Evolutionary conservation across 2,797 vertebrate species (phyloP), one percentile per base, ranked within the genome.

Genomic region (Tinamus major): DNA sequence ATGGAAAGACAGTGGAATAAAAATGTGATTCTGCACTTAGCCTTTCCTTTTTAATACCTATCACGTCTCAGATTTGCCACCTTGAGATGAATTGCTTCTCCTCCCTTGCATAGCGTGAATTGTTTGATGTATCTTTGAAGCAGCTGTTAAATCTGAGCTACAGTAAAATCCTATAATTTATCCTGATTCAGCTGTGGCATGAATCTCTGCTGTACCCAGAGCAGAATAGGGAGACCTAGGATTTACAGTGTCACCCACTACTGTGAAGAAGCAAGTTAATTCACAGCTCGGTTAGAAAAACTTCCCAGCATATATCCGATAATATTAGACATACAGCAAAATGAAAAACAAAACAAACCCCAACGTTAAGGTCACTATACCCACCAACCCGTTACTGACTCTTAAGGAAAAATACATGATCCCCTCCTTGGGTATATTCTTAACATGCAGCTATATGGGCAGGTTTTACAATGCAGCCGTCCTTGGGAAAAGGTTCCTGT

Each of bases 1-100:
- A 59, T 35, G 70, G 85, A 93, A 93, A 95, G 24, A 78, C 67
- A 93, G 61, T 27, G 65, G 95, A 96, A 96, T 95, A 59, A 94
- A 93, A 94, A 95, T 90, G 87, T n/a, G 58, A 14, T 86, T 92
- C 82, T 71, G 82, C 67, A 64, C 85, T 95, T 86, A 79, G 87
- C 75, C 56, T 78, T 92, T 88, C 89, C 23, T 58, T 94, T 88
- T 79, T 53, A 89, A 94, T 92, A 95, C 82, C 87, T 94, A 77
- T 90, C 93, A 93, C 5, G 2, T 91, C 93, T 79, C 85, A 77
- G 85, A 84, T 95, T 94, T 87, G 91, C 82, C 91, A 95, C 85
- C 89, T 93, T 58, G 9, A 84, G 89, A 92, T 90, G 68, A 94
- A 95, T 91, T 90, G 78, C 79, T 92, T 79, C 41, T 93, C 89